Conservation (phyloP, 1,140 invertebrate genomes). For the Drosophila watanabei region DNA sequence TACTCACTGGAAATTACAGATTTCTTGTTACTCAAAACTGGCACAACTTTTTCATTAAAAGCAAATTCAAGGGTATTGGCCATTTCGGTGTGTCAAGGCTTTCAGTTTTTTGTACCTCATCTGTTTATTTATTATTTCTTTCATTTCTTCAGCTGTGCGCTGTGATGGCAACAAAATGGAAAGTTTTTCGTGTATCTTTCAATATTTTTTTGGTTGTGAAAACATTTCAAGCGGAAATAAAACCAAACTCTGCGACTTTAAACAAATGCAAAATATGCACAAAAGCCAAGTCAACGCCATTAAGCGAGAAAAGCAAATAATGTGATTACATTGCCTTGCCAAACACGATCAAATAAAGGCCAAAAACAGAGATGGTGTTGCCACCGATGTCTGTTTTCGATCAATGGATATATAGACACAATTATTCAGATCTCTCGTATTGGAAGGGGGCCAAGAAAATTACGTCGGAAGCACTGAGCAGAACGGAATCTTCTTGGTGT, state of each 20-base stretch:
- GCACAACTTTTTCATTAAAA: neutral
- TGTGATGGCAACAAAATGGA: slow-evolving; percentile 50
- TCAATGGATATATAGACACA: slow-evolving; percentile 33
- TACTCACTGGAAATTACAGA: neutral
- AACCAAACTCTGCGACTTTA: slow-evolving; percentile 18
- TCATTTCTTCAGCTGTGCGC: slow-evolving; percentile 17
- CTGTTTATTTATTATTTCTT: slow-evolving; percentile 28
- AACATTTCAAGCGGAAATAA: slow-evolving; percentile 46
- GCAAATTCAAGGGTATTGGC: slow-evolving; percentile 24
- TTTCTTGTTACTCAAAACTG: too few relatives aligned
- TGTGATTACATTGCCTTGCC: slow-evolving; percentile 15
- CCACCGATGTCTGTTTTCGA: slow-evolving; percentile 36
- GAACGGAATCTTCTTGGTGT: slow-evolving; percentile 13
- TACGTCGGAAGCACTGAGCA: slow-evolving; percentile 36
- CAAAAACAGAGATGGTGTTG: slow-evolving; percentile 18
- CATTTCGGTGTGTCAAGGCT: slow-evolving; percentile 28
- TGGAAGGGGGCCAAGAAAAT: slow-evolving; percentile 47
- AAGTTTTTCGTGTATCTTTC: slow-evolving; percentile 38
- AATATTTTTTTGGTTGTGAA: slow-evolving; percentile 13
- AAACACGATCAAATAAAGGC: slow-evolving; percentile 10
- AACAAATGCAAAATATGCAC: slow-evolving; percentile 41
- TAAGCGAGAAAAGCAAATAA: slow-evolving; percentile 24
- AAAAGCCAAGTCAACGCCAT: slow-evolving; percentile 13
- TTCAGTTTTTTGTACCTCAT: neutral
- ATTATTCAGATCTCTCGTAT: slow-evolving; percentile 18